Percentiles rank a stretch among this genome's conserved stretches.
Conservation (phyloP, 1,140 invertebrate species). For the Dolichoris vasculosae region DNA sequence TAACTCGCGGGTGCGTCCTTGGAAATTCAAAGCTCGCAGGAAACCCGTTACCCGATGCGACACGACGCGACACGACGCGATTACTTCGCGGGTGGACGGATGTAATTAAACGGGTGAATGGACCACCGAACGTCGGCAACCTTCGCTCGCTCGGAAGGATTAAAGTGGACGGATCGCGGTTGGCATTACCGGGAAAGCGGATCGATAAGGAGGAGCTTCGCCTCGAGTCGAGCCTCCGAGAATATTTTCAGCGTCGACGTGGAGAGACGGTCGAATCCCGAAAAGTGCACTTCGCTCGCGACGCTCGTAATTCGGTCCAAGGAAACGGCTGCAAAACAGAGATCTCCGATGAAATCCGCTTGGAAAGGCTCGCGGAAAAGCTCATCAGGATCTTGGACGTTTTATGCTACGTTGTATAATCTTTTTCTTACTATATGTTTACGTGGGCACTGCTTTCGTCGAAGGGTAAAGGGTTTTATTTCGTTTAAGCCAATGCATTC, state of each 20-base stretch:
- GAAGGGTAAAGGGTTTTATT: neutral
- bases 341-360: neutral
- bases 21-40: neutral
- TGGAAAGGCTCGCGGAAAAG: neutral
- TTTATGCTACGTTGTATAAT: neutral
- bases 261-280: neutral
- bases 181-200: neutral
- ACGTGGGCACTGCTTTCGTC: neutral
- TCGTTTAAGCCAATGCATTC: neutral
- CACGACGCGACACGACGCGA: no score
- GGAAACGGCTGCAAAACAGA: neutral
- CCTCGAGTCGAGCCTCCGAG: neutral
- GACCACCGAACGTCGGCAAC: neutral
- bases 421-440: neutral
- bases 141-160: no score
- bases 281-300: slow-evolving; percentile 3
- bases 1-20: neutral
- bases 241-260: neutral
- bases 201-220: neutral
- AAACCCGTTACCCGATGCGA: neutral
- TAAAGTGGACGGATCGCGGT: no score
- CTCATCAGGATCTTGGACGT: neutral
- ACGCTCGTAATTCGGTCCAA: neutral
- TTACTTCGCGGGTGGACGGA: neutral
- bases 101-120: slow-evolving; percentile 1